A percentile compares a stretch with the other conserved stretches of the same genome.
These are phyloP conservation scores for Champsocephalus esox DNA, from an alignment of 2,797 vertebrate genomes.

Conservation along the genomic window DNA sequence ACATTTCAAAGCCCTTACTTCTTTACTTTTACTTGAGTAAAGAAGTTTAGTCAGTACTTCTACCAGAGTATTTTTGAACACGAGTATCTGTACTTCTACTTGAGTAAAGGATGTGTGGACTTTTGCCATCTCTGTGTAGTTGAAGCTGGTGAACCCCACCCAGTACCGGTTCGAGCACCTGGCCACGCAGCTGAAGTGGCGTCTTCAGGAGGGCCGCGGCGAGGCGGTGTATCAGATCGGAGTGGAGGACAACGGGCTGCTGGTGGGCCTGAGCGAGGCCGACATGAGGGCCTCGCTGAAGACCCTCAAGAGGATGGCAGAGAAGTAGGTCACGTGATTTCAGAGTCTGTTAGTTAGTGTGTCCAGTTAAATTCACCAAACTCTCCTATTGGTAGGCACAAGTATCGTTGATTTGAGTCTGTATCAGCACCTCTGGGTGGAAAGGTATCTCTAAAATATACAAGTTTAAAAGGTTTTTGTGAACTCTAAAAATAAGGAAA, in stretches of 20 bases:
- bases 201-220: conserved; percentile 95
- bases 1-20: no score
- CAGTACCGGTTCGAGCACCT: conserved; percentile 97
- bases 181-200: conserved; percentile 98
- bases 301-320: conserved; percentile 95
- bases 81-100: no score
- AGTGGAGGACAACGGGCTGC: conserved; percentile 95
- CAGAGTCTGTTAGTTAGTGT: fast-evolving
- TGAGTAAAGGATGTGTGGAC: no score
- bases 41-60: no score
- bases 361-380: no score
- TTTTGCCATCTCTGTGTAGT: conserved; percentile 67
- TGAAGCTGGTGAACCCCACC: conserved; percentile 96
- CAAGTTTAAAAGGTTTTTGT: not conserved
- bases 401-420: not conserved
- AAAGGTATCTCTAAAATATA: no score
- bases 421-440: no score
- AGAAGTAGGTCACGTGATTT: conserved; percentile 86
- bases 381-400: not conserved
- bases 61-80: no score
- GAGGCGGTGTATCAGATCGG: conserved; percentile 98
- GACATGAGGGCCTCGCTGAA: conserved; percentile 96
- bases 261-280: conserved; percentile 93
- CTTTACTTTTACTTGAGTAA: no score
- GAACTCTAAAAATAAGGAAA: not conserved